Base-by-base conservation (phyloP, 2,888 invertebrate genomes). In the Chalcis sispes region DNA sequence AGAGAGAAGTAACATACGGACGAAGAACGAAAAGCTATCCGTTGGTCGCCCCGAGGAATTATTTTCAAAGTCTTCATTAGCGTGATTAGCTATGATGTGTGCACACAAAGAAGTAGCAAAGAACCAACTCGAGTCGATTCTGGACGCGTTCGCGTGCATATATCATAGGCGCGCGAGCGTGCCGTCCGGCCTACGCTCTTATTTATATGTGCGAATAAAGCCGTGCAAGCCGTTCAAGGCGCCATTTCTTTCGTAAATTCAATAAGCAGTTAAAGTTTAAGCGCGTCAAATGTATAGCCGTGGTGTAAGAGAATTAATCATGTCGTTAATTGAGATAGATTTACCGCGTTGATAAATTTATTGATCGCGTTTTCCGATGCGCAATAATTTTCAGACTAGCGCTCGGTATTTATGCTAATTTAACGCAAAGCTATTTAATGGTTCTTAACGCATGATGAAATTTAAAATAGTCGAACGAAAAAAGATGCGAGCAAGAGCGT, bases 11-110 rank as follows among this genome's bases (percentile, higher is more conserved):
- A 58, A 72, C 50, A 46, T 58, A 62, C 61, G 71, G 71, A 61
- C 71, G 20, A 20, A 46, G 46, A 4, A 8, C 5, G 5, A 23
- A 42, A n/a, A n/a, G n/a, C n/a, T n/a, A n/a, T n/a, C n/a, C n/a
- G n/a, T n/a, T n/a, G n/a, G n/a, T n/a, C n/a, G n/a, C 4, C 29
- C 15, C 8, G 32, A 18, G 56, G 64, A 25, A 64, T 54, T 70
- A 66, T 29, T 18, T 29, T 58, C 48, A 64, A 77, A 77, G 64
- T 72, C 72, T 77, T 72, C 77, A 69, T 77, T 72, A 73, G 69
- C 40, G 72, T 59, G 65, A 77, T 77, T 73, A 77, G 69, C 69
- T 46, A 27, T n/a, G 29, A 1, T 46, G 15, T 36, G 46, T 3
- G 23, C 23, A 46, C 23, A 36, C 67, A 61, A 66, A 66, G 61